Base-by-base conservation (phyloP, 2,113 vertebrate species). In the Mungos mungo region DNA sequence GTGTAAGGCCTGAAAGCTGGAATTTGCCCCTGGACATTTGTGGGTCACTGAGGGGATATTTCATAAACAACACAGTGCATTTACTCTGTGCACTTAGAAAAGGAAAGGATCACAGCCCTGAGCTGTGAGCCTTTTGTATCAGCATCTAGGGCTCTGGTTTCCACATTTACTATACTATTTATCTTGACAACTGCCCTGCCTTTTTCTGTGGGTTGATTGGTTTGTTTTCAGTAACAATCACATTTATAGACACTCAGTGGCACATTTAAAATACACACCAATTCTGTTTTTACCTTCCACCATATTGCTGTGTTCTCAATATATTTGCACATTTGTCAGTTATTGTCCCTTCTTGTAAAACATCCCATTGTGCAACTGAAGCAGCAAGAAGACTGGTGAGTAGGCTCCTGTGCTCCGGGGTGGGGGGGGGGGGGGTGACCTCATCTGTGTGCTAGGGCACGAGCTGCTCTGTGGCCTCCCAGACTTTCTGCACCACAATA, bases 21-120 rank as follows among this genome's bases (percentile, higher is more conserved):
- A 3, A 35, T 66, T 10, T 82, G 60, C 33, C 31, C 80, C 25
- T 33, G 7, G 18, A 16, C 29, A 12, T 33, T 6, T 33, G 35
- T 52, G 38, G 57, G 71, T 15, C 33, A 5, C 18, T 77, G 14
- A 12, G 27, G 7, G 21, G 5, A 2, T 29, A 33, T 41, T 41
- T 68, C 33, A 25, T n/a, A 45, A 80, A 29, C 13, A 65, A 50
- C 12, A 35, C 12, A 9, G 52, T 5, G 5, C 2, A 18, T 14
- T 45, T 16, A 41, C 41, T 57, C 81, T 69, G 41, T 31, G 47
- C n/a, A 18, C 45, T 76, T 84, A 77, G 83, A 65, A 35, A 50
- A 31, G 15, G 47, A 9, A 52, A 10, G 21, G 12, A 1, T 8
- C n/a, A 11, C 25, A 19, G 0, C 31, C 66, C 10, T 0, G 1